phyloP scores from a whole-genome alignment of 2,797 vertebrate species.

The Orestias chungarensis region DNA sequence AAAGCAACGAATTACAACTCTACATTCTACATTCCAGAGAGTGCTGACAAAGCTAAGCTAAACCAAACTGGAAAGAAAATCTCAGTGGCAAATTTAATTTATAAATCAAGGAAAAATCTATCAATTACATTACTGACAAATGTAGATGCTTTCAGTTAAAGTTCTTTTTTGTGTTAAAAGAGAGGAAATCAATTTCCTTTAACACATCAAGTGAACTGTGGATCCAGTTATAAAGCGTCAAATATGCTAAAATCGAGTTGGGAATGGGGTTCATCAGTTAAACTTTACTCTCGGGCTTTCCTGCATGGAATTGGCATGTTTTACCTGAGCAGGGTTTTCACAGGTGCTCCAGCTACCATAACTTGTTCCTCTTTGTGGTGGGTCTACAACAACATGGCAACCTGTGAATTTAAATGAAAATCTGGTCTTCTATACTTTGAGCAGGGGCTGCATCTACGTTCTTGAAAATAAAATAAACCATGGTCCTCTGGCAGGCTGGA shows the following conservation, averaged over 20 bases:
- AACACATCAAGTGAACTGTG: not conserved
- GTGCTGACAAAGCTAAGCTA: constrained; percentile 61
- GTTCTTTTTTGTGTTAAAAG: constrained; percentile 52
- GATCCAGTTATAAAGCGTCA: not conserved
- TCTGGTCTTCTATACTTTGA: not conserved
- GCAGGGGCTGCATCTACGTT: not conserved
- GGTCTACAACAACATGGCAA: not conserved
- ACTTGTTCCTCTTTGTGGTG: not conserved
- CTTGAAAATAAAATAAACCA: not conserved
- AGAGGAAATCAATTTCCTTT: not conserved
- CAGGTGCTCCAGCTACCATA: not conserved
- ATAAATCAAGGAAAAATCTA: constrained; percentile 67
- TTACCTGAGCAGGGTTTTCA: no score
- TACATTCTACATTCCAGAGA: constrained; percentile 73
- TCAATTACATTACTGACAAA: constrained; percentile 69
- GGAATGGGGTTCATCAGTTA: not conserved
- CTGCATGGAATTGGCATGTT: constrained; percentile 1
- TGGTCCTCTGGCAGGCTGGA: not conserved
- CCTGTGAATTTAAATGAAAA: not conserved
- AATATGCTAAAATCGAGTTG: not conserved
- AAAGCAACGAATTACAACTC: constrained; percentile 64
- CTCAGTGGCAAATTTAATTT: constrained; percentile 53
- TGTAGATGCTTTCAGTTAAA: constrained; percentile 62
- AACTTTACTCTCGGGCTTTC: not conserved
- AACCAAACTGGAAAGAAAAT: constrained; percentile 61